Evolutionary conservation across 2,888 invertebrate genomes (phyloP), one percentile per base, ranked within the genome.

Genomic region (Macrosiphum euphorbiae): DNA sequence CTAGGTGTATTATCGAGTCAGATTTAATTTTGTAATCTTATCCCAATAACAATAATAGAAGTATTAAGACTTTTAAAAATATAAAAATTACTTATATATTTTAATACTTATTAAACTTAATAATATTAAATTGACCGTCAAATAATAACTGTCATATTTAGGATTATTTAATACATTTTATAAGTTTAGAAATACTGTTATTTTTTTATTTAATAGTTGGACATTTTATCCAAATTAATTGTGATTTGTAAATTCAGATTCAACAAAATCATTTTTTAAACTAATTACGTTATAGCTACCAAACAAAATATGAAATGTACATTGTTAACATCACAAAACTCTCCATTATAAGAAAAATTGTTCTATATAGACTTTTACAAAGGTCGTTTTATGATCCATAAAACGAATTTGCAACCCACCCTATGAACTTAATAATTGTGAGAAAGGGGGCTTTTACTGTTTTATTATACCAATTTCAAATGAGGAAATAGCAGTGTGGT

Each of bases 301-400:
- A 67, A 44, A 47, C 3, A 8, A 41, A 91, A 55, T 55, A 85
- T 55, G 28, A 85, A 85, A 44, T 44, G 28, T 55, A n/a, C 41
- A 55, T 3, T 44, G 44, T 91, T 58, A 58, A 35, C 24, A 90
- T 35, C 24, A 20, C 4, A n/a, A 61, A 67, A 85, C 91, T 85
- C 91, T 85, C 85, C 85, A 85, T 91, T 41, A 84, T 55, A 91
- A 55, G 85, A 85, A 91, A 91, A 85, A 91, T 58, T 44, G 35
- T 86, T 86, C 11, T 86, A 50, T 35, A 61, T 26, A 61, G 3
- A 0, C 16, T 92, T 91, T 86, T 50, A 47, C 91, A 61, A 61
- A 86, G 86, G 52, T 44, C 44, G 52, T 52, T 92, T 93, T 93
- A 89, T 93, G 58, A 44, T 84, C 84, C 89, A 89, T 93, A 89